A percentile compares a stretch with the other conserved stretches of the same genome.
phyloP scores from a whole-genome alignment of 1,140 invertebrate genomes.

The Ostrea edulis region DNA sequence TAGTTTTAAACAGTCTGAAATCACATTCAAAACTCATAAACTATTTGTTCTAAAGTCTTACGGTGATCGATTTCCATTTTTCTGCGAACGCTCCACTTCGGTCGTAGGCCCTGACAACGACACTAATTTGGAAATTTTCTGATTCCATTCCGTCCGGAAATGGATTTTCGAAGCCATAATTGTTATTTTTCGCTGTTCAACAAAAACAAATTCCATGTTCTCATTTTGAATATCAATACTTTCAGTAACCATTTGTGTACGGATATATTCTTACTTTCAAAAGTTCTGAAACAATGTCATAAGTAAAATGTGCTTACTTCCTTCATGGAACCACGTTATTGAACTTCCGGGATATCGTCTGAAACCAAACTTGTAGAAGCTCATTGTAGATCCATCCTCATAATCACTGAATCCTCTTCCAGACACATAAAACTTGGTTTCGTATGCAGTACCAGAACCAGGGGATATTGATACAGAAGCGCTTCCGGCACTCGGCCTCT shows the following conservation, averaged over 20 bases:
- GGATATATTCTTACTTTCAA: neutral
- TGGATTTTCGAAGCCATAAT: slow-evolving; percentile 44
- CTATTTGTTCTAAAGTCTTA: neutral
- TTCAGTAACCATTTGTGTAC: neutral
- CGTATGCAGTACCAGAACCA: slow-evolving; percentile 51
- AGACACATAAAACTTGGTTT: slow-evolving; percentile 55
- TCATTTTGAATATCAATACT: neutral
- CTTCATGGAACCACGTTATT: slow-evolving; percentile 60
- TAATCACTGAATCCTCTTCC: slow-evolving; percentile 49
- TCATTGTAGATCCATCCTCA: slow-evolving; percentile 47
- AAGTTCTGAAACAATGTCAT: too few relatives aligned
- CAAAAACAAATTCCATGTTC: neutral
- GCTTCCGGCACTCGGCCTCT: slow-evolving; percentile 43
- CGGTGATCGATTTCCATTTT: slow-evolving; percentile 41
- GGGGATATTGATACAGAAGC: slow-evolving; percentile 36
- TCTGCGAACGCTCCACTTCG: slow-evolving; percentile 55
- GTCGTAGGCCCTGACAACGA: slow-evolving; percentile 61
- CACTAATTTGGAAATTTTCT: slow-evolving; percentile 44
- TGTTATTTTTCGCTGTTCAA: slow-evolving; percentile 31
- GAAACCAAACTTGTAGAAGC: slow-evolving; percentile 62
- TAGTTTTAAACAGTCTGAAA: too few relatives aligned
- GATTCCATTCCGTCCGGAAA: slow-evolving; percentile 55
- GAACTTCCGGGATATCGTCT: slow-evolving; percentile 35
- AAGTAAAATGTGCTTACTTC: slow-evolving; percentile 49
- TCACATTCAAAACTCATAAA: too few relatives aligned